phyloP scores from a whole-genome alignment of 2,888 invertebrate genomes.

The Epirrhoe alternata region DNA sequence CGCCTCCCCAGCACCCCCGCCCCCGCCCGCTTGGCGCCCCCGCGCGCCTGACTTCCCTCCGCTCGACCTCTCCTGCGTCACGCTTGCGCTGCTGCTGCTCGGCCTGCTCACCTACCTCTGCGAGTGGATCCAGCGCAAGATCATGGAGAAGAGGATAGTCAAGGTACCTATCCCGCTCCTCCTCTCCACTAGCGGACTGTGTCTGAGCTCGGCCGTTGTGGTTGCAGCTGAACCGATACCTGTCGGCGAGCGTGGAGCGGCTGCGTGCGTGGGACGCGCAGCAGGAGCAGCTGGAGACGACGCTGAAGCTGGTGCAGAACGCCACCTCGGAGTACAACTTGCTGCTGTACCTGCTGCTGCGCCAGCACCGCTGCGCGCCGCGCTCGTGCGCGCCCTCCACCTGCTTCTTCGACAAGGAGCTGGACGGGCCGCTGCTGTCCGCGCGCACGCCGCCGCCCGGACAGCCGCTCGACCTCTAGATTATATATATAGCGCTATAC shows the following conservation, averaged over 20 bases:
- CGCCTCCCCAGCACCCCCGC: conserved; percentile 21
- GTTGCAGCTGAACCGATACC: conserved; percentile 46
- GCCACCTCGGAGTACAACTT: conserved; percentile 73
- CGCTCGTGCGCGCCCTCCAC: conserved; percentile 47
- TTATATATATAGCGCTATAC: conserved; percentile 9
- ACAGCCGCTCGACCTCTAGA: background rate
- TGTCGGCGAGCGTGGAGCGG: conserved; percentile 59
- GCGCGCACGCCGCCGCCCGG: background rate
- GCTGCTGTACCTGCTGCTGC: conserved; percentile 68
- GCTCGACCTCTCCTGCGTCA: conserved; percentile 60
- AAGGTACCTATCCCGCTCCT: conserved; percentile 55
- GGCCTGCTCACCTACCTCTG: conserved; percentile 62
- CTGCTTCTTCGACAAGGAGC: conserved; percentile 56
- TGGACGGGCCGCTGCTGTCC: conserved; percentile 46
- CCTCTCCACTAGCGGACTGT: background rate
- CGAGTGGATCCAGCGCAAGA: conserved; percentile 74
- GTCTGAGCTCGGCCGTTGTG: background rate
- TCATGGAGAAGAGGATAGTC: conserved; percentile 69
- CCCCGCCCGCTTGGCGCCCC: conserved; percentile 20
- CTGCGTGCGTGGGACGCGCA: conserved; percentile 66
- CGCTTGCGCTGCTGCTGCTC: conserved; percentile 55
- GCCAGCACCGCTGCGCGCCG: conserved; percentile 58
- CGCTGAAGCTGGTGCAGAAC: conserved; percentile 64
- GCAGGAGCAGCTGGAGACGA: conserved; percentile 66
- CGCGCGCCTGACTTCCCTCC: conserved; percentile 51